phyloP scores from a whole-genome alignment of 2,113 vertebrate genomes.

The Pluvianellus socialis region DNA sequence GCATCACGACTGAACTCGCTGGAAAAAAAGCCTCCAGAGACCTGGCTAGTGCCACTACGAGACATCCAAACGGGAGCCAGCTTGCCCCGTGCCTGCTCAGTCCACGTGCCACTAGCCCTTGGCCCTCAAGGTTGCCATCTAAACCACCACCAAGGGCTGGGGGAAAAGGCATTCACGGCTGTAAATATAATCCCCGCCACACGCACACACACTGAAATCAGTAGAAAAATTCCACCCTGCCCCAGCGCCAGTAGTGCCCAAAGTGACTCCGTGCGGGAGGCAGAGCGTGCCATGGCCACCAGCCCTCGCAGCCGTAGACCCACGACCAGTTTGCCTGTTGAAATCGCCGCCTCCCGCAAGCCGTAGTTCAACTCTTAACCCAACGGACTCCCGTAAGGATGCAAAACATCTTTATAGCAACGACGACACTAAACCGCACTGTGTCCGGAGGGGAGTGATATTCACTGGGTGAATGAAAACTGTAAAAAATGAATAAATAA shows the following conservation, averaged over 20 bases:
- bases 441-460: neutral
- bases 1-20: neutral
- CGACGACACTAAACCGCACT: neutral
- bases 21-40: neutral
- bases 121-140: fast-evolving
- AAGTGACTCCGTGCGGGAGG: fast-evolving
- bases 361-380: neutral
- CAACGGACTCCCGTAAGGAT: neutral
- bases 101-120: neutral
- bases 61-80: fast-evolving
- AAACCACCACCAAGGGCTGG: neutral
- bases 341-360: neutral
- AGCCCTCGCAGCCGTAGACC: neutral
- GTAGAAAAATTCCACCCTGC: neutral
- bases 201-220: neutral
- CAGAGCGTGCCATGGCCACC: neutral
- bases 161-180: neutral
- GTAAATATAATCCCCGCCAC: fast-evolving
- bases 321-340: fast-evolving
- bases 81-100: neutral
- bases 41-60: fast-evolving
- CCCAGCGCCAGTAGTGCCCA: fast-evolving
- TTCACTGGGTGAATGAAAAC: neutral
- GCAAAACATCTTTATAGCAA: neutral
- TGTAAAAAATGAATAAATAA: neutral